A percentile compares a stretch with the other conserved stretches of the same genome.
phyloP scores from a whole-genome alignment of 2,888 invertebrate genomes.

The Tortricodes alternella region DNA sequence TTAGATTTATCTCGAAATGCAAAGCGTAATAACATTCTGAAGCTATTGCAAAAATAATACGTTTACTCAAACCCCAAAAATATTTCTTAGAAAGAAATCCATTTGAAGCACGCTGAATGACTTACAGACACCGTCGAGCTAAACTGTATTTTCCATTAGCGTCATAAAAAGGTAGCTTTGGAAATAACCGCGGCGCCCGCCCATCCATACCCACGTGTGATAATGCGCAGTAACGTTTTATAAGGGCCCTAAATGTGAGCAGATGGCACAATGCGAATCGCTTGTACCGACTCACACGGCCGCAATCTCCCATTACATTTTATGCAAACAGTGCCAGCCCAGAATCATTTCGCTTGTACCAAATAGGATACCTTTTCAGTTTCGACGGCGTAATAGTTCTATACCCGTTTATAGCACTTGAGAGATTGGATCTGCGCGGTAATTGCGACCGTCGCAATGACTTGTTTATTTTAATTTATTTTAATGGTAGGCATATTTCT shows the following conservation, averaged over 20 bases:
- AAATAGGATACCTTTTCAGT: conserved; percentile 34
- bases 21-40: too few relatives aligned
- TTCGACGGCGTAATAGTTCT: conserved; percentile 28
- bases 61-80: too few relatives aligned
- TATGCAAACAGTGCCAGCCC: conserved; percentile 50
- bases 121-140: conserved; percentile 62
- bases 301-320: conserved; percentile 79
- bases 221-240: conserved; percentile 81
- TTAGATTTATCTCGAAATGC: too few relatives aligned
- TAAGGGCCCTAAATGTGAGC: conserved; percentile 80
- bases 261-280: conserved; percentile 78
- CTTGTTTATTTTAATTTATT: too few relatives aligned
- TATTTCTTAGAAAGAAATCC: too few relatives aligned
- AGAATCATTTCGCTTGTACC: conserved; percentile 34
- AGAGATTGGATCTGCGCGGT: conserved; percentile 19
- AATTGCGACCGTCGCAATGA: conserved; percentile 3
- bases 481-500: too few relatives aligned
- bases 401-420: conserved; percentile 24
- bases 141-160: conserved; percentile 77
- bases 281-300: conserved; percentile 67
- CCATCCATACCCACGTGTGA: conserved; percentile 75
- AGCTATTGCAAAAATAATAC: too few relatives aligned
- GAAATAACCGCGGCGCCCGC: conserved; percentile 69
- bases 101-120: conserved; percentile 14
- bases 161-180: conserved; percentile 75